A percentile compares a stretch with the other conserved stretches of the same genome.
These are phyloP conservation scores for Melieria picta DNA, from an alignment of 2,888 invertebrate species.

Conservation along the genomic window DNA sequence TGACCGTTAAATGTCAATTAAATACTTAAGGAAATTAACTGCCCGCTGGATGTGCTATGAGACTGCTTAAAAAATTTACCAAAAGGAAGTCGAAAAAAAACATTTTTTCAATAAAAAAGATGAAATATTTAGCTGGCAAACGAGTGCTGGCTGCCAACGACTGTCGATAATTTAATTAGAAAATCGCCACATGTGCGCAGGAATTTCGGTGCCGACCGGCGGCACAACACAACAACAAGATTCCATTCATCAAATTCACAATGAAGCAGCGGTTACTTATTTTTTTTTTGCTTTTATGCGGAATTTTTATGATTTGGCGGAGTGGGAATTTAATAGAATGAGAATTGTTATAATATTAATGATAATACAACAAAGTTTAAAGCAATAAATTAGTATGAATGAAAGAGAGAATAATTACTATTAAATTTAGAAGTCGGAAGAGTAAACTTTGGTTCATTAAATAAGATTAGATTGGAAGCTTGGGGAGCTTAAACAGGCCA, in stretches of 20 bases:
- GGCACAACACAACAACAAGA: not conserved
- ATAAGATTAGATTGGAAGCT: no score
- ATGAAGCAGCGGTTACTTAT: not conserved
- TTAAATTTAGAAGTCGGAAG: no score
- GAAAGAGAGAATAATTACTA: no score
- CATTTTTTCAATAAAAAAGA: conserved; percentile 12
- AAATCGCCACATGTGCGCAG: conserved; percentile 25
- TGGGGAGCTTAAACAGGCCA: no score
- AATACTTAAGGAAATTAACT: conserved; percentile 28
- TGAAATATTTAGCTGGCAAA: conserved; percentile 25
- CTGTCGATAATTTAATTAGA: conserved; percentile 32
- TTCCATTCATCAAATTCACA: conserved; percentile 10
- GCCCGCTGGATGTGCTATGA: not conserved
- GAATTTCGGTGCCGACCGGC: not conserved
- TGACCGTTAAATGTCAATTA: conserved; percentile 41
- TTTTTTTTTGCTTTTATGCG: no score
- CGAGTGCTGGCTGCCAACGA: conserved; percentile 18
- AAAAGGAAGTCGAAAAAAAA: conserved; percentile 1
- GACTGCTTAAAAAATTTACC: no score
- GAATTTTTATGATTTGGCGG: no score
- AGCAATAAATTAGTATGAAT: no score
- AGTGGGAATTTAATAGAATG: no score
- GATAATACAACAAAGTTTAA: no score
- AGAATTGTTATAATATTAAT: no score
- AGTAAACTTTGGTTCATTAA: no score